Base-by-base conservation (phyloP, 2,113 vertebrate genomes). In the Sapayoa aenigma region DNA sequence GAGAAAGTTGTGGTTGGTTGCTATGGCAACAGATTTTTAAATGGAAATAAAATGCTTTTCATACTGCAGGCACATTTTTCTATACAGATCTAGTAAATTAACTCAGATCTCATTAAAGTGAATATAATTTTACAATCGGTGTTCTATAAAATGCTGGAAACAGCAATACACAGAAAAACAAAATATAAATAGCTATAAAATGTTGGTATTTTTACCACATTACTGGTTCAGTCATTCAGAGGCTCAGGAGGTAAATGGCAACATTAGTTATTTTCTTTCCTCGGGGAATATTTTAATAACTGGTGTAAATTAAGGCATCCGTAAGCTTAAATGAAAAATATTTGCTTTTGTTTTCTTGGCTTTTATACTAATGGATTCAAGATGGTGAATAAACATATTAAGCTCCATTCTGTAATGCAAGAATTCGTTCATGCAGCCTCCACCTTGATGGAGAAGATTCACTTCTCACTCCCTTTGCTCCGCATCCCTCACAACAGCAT, bases 11-110 rank as follows among this genome's bases (percentile, higher is more conserved):
- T 93, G 78, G 74, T 87, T 53, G 47, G 84, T 97, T 89, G 86
- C 95, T 90, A 97, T 91, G 92, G 95, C 89, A 97, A 97, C 96
- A 83, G 93, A 91, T 90, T 77, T 88, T 92, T 72, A 95, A 94
- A 96, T 83, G 71, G 92, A 95, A 94, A 92, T 87, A 92, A 92
- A 94, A 84, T 68, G 68, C 65, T 92, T 95, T 92, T 88, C 85
- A 78, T 90, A 75, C n/a, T 35, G 22, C 67, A 86, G 67, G 68
- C 67, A 92, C 23, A 46, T 86, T 95, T 92, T 83, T 80, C 76
- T 71, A 25, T 68, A 25, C 14, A 49, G 37, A 63, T 81, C 47
- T 95, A 65, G 56, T 52, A 95, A 88, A 88, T 92, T 15, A 89
- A 55, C 47, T 77, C 55, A 63, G 39, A 52, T 21, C 42, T 80